Conservation (phyloP, 2,113 vertebrate species). For the Myotis brandtii region DNA sequence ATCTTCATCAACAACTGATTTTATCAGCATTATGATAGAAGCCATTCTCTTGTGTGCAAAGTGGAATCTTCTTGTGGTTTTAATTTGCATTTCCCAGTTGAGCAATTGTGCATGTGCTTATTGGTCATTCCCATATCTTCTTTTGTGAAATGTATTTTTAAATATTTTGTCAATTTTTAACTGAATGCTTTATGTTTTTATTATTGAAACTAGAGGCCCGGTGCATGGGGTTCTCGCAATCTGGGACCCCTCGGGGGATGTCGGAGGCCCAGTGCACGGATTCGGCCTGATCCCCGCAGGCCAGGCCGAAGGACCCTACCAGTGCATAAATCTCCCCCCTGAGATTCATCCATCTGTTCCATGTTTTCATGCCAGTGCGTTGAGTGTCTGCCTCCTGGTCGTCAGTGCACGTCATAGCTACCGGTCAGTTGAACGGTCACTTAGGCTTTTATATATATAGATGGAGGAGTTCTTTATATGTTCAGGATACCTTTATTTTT, state of each 20-base stretch:
- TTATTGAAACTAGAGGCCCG: neutral
- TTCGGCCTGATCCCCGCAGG: too few species aligned
- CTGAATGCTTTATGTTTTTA: neutral
- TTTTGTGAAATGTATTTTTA: neutral
- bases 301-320: too few species aligned
- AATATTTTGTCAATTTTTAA: neutral
- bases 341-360: too few species aligned
- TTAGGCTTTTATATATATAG: too few species aligned
- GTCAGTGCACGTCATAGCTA: too few species aligned
- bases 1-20: neutral
- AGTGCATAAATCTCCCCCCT: too few species aligned
- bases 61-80: neutral
- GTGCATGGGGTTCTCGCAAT: too few species aligned
- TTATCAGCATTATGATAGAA: neutral
- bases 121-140: neutral
- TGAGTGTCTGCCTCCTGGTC: too few species aligned
- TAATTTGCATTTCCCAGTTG: neutral
- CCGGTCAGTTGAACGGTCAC: too few species aligned
- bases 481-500: neutral
- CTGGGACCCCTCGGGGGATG: too few species aligned
- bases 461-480: neutral
- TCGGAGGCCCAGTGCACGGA: too few species aligned
- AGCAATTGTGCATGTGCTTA: neutral
- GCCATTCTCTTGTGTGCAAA: neutral
- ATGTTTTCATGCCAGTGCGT: too few species aligned